Percentiles rank a stretch among this genome's conserved stretches.
phyloP scores from a whole-genome alignment of 2,888 invertebrate genomes.

The Sinhomidia bicolor region DNA sequence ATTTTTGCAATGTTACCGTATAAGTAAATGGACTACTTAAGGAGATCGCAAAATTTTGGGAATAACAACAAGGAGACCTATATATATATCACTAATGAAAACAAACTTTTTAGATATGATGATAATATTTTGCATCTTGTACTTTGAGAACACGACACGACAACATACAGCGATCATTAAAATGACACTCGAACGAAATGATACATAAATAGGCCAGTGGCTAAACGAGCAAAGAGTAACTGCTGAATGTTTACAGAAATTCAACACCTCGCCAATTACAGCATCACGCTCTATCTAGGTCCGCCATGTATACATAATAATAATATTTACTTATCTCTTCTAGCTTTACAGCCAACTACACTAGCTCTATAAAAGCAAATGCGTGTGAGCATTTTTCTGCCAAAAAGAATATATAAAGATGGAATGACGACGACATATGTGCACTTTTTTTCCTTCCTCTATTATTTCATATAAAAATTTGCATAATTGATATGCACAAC shows the following conservation, averaged over 20 bases:
- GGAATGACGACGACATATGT: neutral
- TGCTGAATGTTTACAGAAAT: conserved; percentile 29
- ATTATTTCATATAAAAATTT: conserved; percentile 24
- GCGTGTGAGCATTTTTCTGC: neutral
- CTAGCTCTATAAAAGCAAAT: neutral
- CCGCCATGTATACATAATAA: too few relatives aligned
- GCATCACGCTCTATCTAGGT: neutral
- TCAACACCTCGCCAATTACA: conserved; percentile 25
- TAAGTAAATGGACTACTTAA: neutral
- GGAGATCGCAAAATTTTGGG: neutral
- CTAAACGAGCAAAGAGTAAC: neutral
- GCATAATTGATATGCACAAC: conserved; percentile 11
- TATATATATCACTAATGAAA: neutral
- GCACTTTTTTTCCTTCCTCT: neutral
- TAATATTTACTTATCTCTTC: neutral
- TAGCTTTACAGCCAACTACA: too few relatives aligned
- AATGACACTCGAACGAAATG: neutral
- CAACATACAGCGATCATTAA: neutral
- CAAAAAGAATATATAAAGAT: neutral
- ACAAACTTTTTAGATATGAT: neutral
- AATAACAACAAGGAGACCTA: conserved; percentile 1
- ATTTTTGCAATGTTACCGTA: neutral
- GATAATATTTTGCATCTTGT: neutral
- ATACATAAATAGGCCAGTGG: neutral
- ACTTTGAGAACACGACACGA: neutral